Conservation (phyloP, 2,888 invertebrate species). For the Sussaba pulchella region DNA sequence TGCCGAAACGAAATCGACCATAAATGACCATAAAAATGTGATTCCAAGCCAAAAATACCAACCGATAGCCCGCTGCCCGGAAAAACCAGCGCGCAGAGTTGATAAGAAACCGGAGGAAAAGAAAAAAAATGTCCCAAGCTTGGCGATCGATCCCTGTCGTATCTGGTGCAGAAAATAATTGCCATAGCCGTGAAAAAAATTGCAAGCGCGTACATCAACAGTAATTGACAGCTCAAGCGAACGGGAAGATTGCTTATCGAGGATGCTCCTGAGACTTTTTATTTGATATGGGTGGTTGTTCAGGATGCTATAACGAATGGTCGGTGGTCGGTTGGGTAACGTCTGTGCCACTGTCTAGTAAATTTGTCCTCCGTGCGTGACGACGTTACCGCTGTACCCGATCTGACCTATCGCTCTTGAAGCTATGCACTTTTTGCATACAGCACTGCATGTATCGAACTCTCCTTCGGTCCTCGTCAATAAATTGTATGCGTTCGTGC, state of each 20-base stretch:
- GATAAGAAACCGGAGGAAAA: constrained; percentile 22
- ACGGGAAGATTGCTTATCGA: constrained; percentile 15
- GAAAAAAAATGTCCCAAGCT: constrained; percentile 19
- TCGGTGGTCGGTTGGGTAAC: not conserved
- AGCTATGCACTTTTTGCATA: constrained; percentile 5
- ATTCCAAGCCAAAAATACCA: too few species aligned
- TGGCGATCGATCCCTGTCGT: constrained; percentile 74
- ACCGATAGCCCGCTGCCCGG: too few species aligned
- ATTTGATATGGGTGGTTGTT: not conserved
- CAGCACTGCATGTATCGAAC: not conserved
- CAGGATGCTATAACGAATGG: not conserved
- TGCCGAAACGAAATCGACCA: too few species aligned
- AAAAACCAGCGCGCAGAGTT: too few species aligned
- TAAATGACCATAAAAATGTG: too few species aligned
- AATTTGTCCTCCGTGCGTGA: not conserved
- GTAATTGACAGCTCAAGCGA: constrained; percentile 6
- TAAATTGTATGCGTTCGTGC: not conserved
- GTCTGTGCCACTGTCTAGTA: not conserved
- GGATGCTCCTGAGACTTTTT: not conserved
- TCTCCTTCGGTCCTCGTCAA: not conserved
- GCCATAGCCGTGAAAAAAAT: constrained; percentile 72
- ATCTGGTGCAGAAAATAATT: constrained; percentile 78
- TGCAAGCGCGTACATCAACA: constrained; percentile 30
- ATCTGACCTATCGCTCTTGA: constrained; percentile 57
- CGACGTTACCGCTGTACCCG: constrained; percentile 5